Conservation (phyloP, 2,797 vertebrate species). For the Squalus acanthias region DNA sequence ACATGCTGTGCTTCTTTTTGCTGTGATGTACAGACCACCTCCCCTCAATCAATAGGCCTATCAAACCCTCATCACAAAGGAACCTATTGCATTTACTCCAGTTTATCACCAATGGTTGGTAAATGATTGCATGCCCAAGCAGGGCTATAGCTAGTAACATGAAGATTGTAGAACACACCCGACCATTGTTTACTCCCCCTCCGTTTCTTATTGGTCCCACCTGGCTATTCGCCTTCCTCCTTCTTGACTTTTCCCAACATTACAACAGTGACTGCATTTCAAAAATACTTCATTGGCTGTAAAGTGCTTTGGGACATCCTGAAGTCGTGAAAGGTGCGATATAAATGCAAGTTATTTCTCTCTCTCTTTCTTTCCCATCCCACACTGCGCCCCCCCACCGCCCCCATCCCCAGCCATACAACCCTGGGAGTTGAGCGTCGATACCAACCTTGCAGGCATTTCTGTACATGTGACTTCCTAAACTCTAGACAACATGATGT, state of each 20-base stretch:
- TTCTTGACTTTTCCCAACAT: neutral
- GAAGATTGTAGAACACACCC: neutral
- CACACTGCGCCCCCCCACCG: neutral
- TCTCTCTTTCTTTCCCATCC: neutral
- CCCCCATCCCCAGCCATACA: neutral
- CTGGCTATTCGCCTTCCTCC: neutral
- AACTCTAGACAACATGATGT: neutral
- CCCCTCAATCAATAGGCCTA: no score
- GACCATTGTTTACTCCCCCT: no score
- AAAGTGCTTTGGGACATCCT: no score
- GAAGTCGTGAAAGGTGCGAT: neutral
- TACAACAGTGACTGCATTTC: neutral
- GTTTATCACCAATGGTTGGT: neutral
- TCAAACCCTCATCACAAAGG: no score
- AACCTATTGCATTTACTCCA: neutral
- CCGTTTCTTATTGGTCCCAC: neutral
- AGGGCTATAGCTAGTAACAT: neutral
- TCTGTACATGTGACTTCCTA: neutral
- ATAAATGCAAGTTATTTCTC: neutral
- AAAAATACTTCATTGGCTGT: neutral
- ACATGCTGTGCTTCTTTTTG: no score
- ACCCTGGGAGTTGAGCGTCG: neutral
- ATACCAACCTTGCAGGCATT: neutral
- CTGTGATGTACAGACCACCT: no score
- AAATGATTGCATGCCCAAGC: neutral